Evolutionary conservation across 2,797 vertebrate genomes (phyloP), one percentile per base, ranked within the genome.

Genomic region (Brachymystax lenok): DNA sequence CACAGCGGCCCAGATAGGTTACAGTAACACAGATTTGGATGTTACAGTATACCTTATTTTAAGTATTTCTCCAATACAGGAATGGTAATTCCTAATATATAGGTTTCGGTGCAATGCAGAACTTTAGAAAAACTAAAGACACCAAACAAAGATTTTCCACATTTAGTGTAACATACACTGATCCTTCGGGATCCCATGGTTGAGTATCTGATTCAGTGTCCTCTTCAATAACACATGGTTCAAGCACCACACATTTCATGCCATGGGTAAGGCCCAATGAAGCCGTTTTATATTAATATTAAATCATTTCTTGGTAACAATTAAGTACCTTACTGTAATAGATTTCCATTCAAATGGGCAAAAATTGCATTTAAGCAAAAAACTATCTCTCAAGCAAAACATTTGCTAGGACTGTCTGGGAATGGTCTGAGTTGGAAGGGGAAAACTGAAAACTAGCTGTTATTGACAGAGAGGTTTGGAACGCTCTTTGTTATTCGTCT

Each of bases 141-240:
- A 16, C 3, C 35, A 1, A 6, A 6, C 2, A 27, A 24, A 21
- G 50, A 71, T 71, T 24, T 71, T 52, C 24, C 5, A 69, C 50
- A 71, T 71, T 71, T 28, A 69, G 5, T 24, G 24, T 16, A n/a
- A 52, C 50, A 52, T 40, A 50, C 50, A 40, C 35, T 17, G 52
- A 80, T 74, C 71, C 68, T 74, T 83, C 77, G 1, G 8, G 2
- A 16, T 19, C 30, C 10, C n/a, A n/a, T 69, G 33, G 33, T 17
- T 33, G 64, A 19, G 2, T 35, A 8, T 67, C 14, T 35, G 27
- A 67, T 30, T 33, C 27, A 3, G 59, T 24, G 59, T 73, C 67
- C 72, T 76, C 52, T 64, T 56, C 79, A 24, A 71, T 69, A 71
- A 82, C 80, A 79, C 69, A 7, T 35, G 59, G 50, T 73, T 76